Evolutionary conservation across 2,797 vertebrate genomes (phyloP), one percentile per base, ranked within the genome.

Genomic region (Acrossocheilus fasciatus): DNA sequence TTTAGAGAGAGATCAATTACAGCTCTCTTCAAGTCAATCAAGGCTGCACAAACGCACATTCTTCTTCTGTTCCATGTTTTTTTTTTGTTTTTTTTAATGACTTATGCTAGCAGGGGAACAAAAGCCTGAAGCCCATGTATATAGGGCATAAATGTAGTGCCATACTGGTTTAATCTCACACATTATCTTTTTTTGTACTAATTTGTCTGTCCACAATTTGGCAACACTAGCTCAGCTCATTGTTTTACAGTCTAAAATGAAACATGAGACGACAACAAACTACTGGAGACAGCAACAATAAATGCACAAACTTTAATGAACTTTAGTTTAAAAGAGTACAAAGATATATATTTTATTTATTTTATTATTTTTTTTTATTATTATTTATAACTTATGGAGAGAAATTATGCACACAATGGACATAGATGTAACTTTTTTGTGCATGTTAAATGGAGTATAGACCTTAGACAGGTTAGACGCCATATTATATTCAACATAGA

Each of bases 41-140:
- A 93, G 92, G 94, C 94, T 93, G 92, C 91, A 94, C 94, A 94
- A 95, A 94, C 90, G 92, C 90, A 89, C 91, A 91, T 92, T 91
- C 92, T 95, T 91, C 90, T 92, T 93, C 92, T 92, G 93, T 91
- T 92, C 52, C 26, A 91, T 91, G 5, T 86, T 81, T 92, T 89
- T 47, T 12, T 47, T 93, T 91, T 93, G 92, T 12, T 12, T 43
- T 47, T 93, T 91, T 93, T 92, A 92, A 94, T 93, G 91, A 95
- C 17, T 75, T 91, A 92, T 93, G 89, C 4, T 26, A 59, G 11
- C 76, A 41, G 36, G 39, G 20, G 57, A 62, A 15, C 39, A 62
- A 62, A 26, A 62, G 14, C 39, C 45, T 2, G 20, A 20, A 30
- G 73, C 43, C 50, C 50, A 50, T 17, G n/a, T 47, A 14, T 3